Evolutionary conservation across 2,113 vertebrate genomes (phyloP), one percentile per base, ranked within the genome.

Genomic region (Stictonetta naevosa): DNA sequence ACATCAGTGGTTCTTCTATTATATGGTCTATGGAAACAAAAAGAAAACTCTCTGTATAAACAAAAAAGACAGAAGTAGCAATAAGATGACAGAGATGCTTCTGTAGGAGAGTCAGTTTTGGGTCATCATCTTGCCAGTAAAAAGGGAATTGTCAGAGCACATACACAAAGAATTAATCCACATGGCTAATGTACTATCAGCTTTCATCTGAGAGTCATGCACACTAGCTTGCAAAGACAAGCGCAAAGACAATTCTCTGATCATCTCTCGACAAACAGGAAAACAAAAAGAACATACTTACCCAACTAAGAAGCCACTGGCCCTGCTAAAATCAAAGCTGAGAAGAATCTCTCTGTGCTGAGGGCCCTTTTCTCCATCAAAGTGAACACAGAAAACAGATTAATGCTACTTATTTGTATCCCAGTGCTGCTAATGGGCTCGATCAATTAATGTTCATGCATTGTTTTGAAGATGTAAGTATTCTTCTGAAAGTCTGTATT

Each of bases 401-500:
- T 79, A 66, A 79, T 16, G 21, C 50, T 40, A 58, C 40, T 87
- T 77, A 71, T 36, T 76, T 4, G 4, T 62, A 83, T 40, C 50
- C 29, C 14, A 36, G 13, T 66, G 40, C 50, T 76, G 66, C 75
- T 91, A 73, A 88, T 23, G 40, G 53, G 48, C 81, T 94, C 84
- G 73, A 89, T 79, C 67, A 73, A 87, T 64, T 71, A 64, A 75
- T 31, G 58, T 76, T 78, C 69, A 76, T 16, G 62, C n/a, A 66
- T 22, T 86, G 53, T 81, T 94, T 55, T 67, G 19, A 92, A 60
- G 56, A 62, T 58, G 19, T 34, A 79, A 86, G 58, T 79, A 84
- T 69, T 93, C 34, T 84, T 94, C 55, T 58, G 59, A 18, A 93
- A 86, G 77, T 81, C 90, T 91, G 36, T 72, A 87, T 79, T 92